Evolutionary conservation across 30 jellyfish, hydroid and myxozoan genomes (phyloP), one percentile per base, ranked within the genome.

Genomic region (Aurelia sp.): DNA sequence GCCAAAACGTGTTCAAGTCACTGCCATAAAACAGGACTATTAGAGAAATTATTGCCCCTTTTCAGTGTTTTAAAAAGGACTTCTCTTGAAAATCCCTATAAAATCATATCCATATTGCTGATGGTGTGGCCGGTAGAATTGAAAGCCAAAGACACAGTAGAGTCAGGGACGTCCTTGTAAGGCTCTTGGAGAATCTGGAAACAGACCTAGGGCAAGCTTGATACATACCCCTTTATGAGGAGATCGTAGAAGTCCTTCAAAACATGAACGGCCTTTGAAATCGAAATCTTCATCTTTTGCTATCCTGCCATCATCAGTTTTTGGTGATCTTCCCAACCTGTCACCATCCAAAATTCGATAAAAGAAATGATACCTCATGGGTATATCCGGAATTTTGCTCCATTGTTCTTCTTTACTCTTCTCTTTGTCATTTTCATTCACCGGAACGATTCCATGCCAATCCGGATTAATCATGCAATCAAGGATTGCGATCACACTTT

Each of bases 271-370:
- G 11, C 86, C 17, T 16, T 70, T 82, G 31, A 60, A 80, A 41
- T 89, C 82, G 72, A 95, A 95, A 0, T 74, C 72, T 8, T 70
- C 64, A 44, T 83, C 63, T 7, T 33, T 16, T 41, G 16, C 40
- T 18, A 15, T 11, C n/a, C 53, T 27, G 21, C 83, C 90, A 51
- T 72, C 86, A n/a, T 78, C 85, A 17, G 44, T 47, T 35, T 81
- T 63, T 15, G 97, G 85, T 18, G 95, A 92, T 67, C 90, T 67
- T 18, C 99, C 97, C 12, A 65, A 85, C 18, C 57, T 81, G 67
- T 95, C 99, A 12, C 94, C 95, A 66, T 95, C 99, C 61, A 95
- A 84, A n/a, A 89, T 44, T 8, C 89, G 97, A 72, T 77, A 95
- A 68, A 74, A 73, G 77, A 95, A 81, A 74, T 95, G 99, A 71